Conservation (phyloP, 2,797 vertebrate genomes). For the Melanotaenia maccullochi region DNA sequence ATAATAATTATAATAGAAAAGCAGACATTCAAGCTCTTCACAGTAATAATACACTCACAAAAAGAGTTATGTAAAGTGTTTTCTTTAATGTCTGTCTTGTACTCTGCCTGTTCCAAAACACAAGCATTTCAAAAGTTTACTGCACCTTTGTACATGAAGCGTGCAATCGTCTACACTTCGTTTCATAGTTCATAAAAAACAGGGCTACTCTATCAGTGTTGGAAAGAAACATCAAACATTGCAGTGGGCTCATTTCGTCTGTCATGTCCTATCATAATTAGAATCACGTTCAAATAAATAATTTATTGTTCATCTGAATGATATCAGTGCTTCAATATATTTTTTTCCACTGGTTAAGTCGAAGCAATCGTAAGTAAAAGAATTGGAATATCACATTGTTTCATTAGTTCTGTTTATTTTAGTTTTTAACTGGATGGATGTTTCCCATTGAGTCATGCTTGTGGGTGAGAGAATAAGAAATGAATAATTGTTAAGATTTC, state of each 20-base stretch:
- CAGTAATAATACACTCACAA: neutral
- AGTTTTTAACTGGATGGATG: constrained; percentile 8
- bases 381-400: neutral
- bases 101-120: neutral
- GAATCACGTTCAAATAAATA: neutral
- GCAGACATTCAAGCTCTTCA: neutral
- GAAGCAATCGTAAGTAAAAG: neutral
- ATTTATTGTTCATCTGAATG: neutral
- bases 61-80: neutral
- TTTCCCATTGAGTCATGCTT: constrained; percentile 32
- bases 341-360: neutral
- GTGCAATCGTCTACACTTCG: neutral
- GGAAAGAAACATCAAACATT: neutral
- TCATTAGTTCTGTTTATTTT: constrained; percentile 12
- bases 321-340: neutral
- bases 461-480: constrained; percentile 45
- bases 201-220: neutral
- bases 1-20: neutral
- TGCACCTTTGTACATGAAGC: neutral
- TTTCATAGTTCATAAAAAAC: neutral
- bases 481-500: constrained; percentile 44
- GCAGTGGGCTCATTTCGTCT: neutral
- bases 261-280: neutral
- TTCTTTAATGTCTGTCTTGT: neutral
- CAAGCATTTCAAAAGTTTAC: neutral